phyloP scores from a whole-genome alignment of 2,113 vertebrate species.

The Antechinus flavipes region DNA sequence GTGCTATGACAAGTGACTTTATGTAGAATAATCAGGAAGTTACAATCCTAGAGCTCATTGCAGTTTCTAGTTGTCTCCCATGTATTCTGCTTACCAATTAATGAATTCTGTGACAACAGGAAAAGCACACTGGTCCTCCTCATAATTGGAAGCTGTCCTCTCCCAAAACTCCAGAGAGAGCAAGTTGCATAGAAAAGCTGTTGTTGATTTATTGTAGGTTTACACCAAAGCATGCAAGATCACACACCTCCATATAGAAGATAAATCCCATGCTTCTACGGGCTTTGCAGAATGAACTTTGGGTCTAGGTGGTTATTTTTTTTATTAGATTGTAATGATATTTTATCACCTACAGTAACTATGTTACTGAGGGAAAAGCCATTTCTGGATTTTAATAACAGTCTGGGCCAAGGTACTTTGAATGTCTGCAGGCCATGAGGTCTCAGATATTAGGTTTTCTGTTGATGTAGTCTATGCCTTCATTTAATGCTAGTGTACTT shows the following conservation, averaged over 20 bases:
- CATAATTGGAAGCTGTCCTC: neutral
- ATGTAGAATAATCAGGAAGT: neutral
- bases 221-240: neutral
- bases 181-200: neutral
- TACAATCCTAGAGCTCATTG: neutral
- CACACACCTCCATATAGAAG: neutral
- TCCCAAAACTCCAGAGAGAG: neutral
- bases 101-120: neutral
- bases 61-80: neutral
- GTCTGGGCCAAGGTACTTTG: neutral
- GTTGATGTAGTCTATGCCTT: neutral
- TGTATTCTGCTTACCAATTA: neutral
- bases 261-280: neutral
- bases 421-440: neutral
- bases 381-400: slow-evolving; percentile 15
- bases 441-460: neutral
- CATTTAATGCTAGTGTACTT: neutral
- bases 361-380: neutral
- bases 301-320: neutral
- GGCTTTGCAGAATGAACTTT: neutral
- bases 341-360: slow-evolving; percentile 12
- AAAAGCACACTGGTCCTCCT: neutral
- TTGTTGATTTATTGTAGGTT: neutral
- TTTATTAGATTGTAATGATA: neutral
- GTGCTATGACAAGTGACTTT: neutral